Base-by-base conservation (phyloP, 2,888 invertebrate species). In the Parnassius glacialis region DNA sequence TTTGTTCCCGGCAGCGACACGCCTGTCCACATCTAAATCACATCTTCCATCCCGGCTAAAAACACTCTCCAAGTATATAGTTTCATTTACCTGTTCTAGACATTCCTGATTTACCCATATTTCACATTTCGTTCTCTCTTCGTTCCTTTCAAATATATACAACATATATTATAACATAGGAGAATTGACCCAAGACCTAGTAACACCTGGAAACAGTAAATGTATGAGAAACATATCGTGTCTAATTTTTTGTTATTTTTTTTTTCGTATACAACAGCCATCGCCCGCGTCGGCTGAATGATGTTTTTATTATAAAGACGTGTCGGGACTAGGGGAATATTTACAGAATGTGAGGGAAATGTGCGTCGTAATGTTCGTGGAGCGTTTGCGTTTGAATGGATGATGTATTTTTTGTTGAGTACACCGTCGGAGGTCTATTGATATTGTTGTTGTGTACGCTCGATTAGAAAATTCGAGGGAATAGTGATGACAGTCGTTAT, bases 221-320 rank as follows among this genome's bases (percentile, higher is more conserved):
- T 34, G 7, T 34, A 34, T 34, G 3, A 0, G 34, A 7, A 1
- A 5, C 1, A 7, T 25, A 87, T 86, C 86, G 83, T 74, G 80
- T 77, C 81, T 87, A 84, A 85, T 85, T 83, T 79, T 73, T 71
- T 79, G 77, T 79, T 80, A 81, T 60, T 56, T 55, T 25, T 56
- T 55, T 25, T 61, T 10, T 34, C 34, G 34, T n/a, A 51, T 51
- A 41, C 60, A 20, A 13, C 45, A 12, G 34, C 44, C 16, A 10
- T 55, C 16, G 20, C 16, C 2, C 41, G 16, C 56, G 44, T 44
- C 45, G 71, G 67, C 73, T 74, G 79, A 77, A 80, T 84, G 88
- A 88, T 88, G 85, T 87, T 90, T 88, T 88, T 90, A 89, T 90
- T 88, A 87, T 85, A 83, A 85, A 83, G 83, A 83, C 85, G 85